Evolutionary conservation across 2,888 invertebrate genomes (phyloP), one percentile per base, ranked within the genome.

Genomic region (Synanthedon tipuliformis): DNA sequence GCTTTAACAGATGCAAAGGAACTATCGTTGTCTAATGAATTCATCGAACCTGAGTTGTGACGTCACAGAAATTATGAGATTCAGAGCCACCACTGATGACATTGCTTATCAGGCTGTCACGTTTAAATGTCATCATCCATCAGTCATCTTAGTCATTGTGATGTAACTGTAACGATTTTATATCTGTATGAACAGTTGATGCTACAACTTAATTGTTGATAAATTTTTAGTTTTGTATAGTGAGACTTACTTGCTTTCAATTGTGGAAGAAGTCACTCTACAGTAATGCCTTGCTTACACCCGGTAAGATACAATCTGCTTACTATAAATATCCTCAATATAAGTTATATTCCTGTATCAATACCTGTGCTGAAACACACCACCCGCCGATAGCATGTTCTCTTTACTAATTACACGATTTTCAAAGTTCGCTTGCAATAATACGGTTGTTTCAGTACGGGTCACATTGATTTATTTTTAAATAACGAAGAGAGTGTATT

Each of bases 251-350:
- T 85, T 81, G 84, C 86, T 87, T 87, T 82, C 78, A 81, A 85
- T 83, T 84, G 84, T 85, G 85, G 86, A 87, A 85, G 86, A 85
- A 81, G 86, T 85, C 86, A 87, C 84, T 81, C 85, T 81, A 81
- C 86, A 85, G 85, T 85, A 85, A 78, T 85, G 85, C 81, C 83
- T 86, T 86, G 86, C 86, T 87, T 87, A 85, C 84, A 86, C 84
- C 85, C 72, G 86, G 86, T 87, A 87, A 87, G 86, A 87, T 82
- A 83, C 77, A 80, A 81, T 82, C 82, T 83, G 86, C 86, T 87
- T 87, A 81, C 81, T 86, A 73, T 83, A 81, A 45, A 84, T 84
- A 81, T 81, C 84, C 84, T 85, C 75, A 81, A 78, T 84, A 76
- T 85, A 85, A 85, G 81, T 84, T 76, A 81, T 80, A 34, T 75